phyloP scores from a whole-genome alignment of 2,797 vertebrate genomes.

The Pagetopsis macropterus region DNA sequence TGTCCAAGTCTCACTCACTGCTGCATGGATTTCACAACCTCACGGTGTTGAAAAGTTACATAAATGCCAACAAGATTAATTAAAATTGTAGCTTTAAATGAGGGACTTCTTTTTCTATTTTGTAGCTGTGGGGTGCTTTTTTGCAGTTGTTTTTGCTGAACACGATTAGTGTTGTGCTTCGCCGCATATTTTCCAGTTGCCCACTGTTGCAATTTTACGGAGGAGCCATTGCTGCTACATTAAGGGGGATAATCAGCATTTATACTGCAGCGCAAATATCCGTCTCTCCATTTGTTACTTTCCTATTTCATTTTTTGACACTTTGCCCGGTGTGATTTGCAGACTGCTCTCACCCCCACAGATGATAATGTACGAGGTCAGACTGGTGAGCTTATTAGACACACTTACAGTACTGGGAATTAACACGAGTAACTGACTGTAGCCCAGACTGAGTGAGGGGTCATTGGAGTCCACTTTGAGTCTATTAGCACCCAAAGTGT shows the following conservation, averaged over 20 bases:
- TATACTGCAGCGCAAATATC: conserved; percentile 44
- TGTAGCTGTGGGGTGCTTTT: conserved; percentile 40
- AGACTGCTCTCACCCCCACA: conserved; percentile 15
- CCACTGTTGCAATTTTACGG: conserved; percentile 63
- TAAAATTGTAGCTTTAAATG: conserved; percentile 67
- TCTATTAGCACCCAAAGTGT: conserved; percentile 4
- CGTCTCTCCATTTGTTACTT: conserved; percentile 4
- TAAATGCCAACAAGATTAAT: conserved; percentile 75
- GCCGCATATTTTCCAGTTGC: conserved; percentile 51
- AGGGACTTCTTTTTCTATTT: conserved; percentile 62
- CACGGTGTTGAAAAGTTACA: conserved; percentile 54
- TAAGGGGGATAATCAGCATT: conserved; percentile 58
- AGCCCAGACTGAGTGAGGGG: conserved; percentile 21
- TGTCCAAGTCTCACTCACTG: conserved; percentile 32
- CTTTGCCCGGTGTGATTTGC: conserved; percentile 40
- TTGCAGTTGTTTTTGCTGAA: conserved; percentile 36
- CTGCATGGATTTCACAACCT: conserved; percentile 12
- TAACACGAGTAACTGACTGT: conserved; percentile 34
- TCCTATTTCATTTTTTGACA: conserved; percentile 1
- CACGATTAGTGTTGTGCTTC: conserved; percentile 57
- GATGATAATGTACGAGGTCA: conserved; percentile 22
- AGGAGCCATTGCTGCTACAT: conserved; percentile 57
- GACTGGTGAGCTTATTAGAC: conserved; percentile 32
- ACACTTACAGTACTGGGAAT: conserved; percentile 44
- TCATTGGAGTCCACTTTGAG: conserved; percentile 39